A percentile compares a stretch with the other conserved stretches of the same genome.
These are phyloP conservation scores for Crotalus viridis DNA, from an alignment of 2,113 vertebrate genomes.

Conservation along the genomic window DNA sequence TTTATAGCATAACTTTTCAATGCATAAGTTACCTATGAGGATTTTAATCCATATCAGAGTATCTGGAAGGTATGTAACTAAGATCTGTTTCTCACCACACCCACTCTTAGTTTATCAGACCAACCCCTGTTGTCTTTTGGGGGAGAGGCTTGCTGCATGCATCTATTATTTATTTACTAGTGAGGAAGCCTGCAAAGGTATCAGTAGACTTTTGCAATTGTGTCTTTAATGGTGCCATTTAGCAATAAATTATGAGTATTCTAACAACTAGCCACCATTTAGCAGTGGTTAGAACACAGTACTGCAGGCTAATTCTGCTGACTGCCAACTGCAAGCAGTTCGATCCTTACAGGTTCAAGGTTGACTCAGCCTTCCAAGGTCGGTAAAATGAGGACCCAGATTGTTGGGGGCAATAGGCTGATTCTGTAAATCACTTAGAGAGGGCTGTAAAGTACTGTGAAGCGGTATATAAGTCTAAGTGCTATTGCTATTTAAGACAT, in stretches of 20 bases:
- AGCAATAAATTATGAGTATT: background rate
- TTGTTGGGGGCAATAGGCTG: background rate
- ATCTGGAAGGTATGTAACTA: background rate
- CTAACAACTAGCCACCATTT: background rate
- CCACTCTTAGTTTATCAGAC: background rate
- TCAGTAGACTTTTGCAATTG: background rate
- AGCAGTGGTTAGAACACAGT: background rate
- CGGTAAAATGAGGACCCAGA: background rate
- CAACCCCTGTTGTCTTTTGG: background rate
- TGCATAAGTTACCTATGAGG: background rate
- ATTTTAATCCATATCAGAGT: background rate
- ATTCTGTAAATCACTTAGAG: background rate
- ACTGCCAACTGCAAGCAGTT: background rate
- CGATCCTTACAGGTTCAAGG: background rate
- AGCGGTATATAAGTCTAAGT: background rate
- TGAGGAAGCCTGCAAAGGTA: background rate
- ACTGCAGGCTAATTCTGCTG: background rate
- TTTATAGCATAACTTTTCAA: background rate
- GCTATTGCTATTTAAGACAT: background rate
- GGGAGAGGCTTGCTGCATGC: background rate
- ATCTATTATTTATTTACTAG: background rate
- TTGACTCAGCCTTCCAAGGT: background rate
- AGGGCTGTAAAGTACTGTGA: background rate
- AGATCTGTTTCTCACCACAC: background rate
- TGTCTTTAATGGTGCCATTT: background rate